phyloP scores from a whole-genome alignment of 2,797 vertebrate species.

The Ispidina lecontei region DNA sequence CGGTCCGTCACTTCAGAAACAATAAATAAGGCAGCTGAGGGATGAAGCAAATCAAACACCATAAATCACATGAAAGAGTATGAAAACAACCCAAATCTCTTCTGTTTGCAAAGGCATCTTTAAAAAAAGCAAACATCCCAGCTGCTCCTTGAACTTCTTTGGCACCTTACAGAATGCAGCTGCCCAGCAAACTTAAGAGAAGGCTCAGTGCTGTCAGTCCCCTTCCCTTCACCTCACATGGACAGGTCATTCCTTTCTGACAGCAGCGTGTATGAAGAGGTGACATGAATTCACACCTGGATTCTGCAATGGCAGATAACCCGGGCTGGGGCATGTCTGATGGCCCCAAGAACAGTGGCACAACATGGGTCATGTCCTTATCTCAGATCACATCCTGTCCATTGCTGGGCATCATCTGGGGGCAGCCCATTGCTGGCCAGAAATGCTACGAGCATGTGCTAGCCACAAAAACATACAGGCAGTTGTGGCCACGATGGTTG shows the following conservation, averaged over 20 bases:
- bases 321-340: background rate
- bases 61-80: background rate
- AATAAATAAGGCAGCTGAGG: slow-evolving; percentile 86
- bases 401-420: background rate
- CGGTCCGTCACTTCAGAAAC: slow-evolving; percentile 90
- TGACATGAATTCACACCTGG: background rate
- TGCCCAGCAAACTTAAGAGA: background rate
- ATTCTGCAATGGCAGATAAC: background rate
- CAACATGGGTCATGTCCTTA: background rate
- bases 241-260: background rate
- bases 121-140: background rate
- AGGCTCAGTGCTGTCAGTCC: background rate
- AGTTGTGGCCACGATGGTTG: background rate
- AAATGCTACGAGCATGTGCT: background rate
- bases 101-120: background rate
- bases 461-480: background rate
- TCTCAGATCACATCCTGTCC: background rate
- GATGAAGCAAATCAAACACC: slow-evolving; percentile 11
- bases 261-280: background rate
- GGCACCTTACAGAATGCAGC: background rate
- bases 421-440: background rate
- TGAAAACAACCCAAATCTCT: background rate
- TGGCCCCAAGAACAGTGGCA: background rate
- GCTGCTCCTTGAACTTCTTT: background rate
- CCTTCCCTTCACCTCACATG: background rate